Base-by-base conservation (phyloP, 2,888 invertebrate genomes). In the Macaria notata region DNA sequence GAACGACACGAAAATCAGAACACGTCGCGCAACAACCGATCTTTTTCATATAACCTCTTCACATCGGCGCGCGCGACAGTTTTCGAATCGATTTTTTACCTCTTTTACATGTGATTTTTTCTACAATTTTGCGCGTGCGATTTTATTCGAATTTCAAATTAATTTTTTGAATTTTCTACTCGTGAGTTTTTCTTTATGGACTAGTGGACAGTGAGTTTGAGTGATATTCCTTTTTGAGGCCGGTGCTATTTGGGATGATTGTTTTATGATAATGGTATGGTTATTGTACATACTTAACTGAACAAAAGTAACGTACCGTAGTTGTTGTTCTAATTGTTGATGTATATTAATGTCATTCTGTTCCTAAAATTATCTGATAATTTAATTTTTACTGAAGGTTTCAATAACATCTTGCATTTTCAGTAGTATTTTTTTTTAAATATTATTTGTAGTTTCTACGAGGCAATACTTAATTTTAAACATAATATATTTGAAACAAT, bases 151-250 rank as follows among this genome's bases (percentile, higher is more conserved):
- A 36, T 36, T 36, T 36, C 7, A 4, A 6, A 6, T 36, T 2
- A 3, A 36, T 7, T 36, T 36, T 36, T 36, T 2, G 3, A 36
- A 36, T 36, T 38, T 8, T 29, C 49, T 49, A 60, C 46, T 39
- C 9, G 29, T 38, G 49, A 49, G 47, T 38, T 49, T 54, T 46
- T 61, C 46, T 56, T 54, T 50, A 65, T 70, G 67, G 62, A 66
- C 56, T 59, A 56, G 69, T 66, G 64, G 65, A 56, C 63, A 70
- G 75, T 73, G 71, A 54, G 5, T 65, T 64, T 67, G 75, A 68
- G 68, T 51, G 63, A 59, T 65, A 72, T 71, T 73, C 69, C 73
- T 75, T 71, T 73, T 79, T 73, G 78, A 72, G 73, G 72, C 71
- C 57, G 68, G 61, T 59, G 62, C 59, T 64, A 68, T 67, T 19